Base-by-base conservation (phyloP, 2,797 vertebrate species). In the Cyprinella venusta region DNA sequence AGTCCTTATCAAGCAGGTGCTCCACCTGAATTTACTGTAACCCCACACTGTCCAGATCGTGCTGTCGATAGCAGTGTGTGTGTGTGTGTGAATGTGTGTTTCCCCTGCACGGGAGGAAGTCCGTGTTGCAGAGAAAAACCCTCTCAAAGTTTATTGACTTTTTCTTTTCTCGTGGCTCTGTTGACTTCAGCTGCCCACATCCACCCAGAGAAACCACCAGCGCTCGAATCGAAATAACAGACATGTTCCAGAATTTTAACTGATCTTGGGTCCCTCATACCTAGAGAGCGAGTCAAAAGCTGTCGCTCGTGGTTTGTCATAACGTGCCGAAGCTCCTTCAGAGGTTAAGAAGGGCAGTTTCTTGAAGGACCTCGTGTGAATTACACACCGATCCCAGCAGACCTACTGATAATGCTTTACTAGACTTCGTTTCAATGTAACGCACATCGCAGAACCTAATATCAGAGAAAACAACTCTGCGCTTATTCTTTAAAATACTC, bases 171-270 rank as follows among this genome's bases (percentile, higher is more conserved):
- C 40, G 70, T 87, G 88, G 79, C 48, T 26, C 86, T 86, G 52
- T 68, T 86, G 86, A 84, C 79, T 88, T 83, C 79, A 87, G 70
- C 69, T 90, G 84, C 87, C 90, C 81, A 90, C 88, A 89, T 89
- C 87, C 87, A 86, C 88, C 74, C 83, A 87, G 83, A 92, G 82
- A 91, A 91, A 88, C 88, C 79, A 13, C 84, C 63, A 5, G 72
- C 74, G 63, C 71, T 88, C 81, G 89, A 84, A 88, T 85, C 88
- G 87, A 92, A 90, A 90, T 65, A 88, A 84, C 87, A 84, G 86
- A 85, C 68, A 18, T 59, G 61, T 85, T 84, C 83, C 83, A 18
- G 33, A 33, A 24, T 38, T 30, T 18, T n/a, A 70, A 71, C 74
- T 13, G 50, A 79, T 79, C 76, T 75, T 24, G 8, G 26, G 77